Percentiles rank a stretch among this genome's conserved stretches.
Evolutionary conservation across 2,888 invertebrate species (phyloP).

Genomic region (Odontocerum albicorne): DNA sequence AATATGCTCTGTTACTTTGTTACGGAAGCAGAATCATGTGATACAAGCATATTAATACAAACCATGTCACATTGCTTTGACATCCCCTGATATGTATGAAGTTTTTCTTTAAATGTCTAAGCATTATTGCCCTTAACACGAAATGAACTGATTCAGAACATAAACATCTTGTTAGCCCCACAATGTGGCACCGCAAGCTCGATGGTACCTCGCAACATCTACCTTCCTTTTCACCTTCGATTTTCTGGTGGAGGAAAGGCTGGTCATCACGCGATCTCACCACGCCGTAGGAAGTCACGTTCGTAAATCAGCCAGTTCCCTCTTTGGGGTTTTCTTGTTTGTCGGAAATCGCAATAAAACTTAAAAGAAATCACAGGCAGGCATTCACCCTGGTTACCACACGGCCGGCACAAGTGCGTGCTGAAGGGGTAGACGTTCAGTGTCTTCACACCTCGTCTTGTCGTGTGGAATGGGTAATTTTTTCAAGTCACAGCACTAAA

Average conservation of each 20-base stretch:
- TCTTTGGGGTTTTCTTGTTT: background rate
- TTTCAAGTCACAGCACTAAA: too few species aligned
- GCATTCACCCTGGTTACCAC: constrained; percentile 7
- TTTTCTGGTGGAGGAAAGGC: background rate
- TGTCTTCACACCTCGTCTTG: too few species aligned
- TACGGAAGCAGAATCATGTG: too few species aligned
- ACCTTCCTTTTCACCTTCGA: too few species aligned
- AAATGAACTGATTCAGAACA: background rate
- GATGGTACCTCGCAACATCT: background rate
- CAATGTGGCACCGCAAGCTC: background rate
- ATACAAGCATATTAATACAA: too few species aligned
- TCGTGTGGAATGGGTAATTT: too few species aligned
- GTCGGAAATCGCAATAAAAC: constrained; percentile 12
- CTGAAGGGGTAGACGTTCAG: too few species aligned
- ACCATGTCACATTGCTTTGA: too few species aligned
- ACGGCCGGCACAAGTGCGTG: too few species aligned
- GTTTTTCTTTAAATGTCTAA: background rate
- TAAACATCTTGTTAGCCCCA: background rate
- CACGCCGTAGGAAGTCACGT: constrained; percentile 16
- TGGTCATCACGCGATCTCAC: constrained; percentile 17
- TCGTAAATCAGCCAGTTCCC: constrained; percentile 16
- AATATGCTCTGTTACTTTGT: too few species aligned
- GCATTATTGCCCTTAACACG: background rate
- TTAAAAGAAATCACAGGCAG: constrained; percentile 14
- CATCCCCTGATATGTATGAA: too few species aligned